These are phyloP conservation scores for Lates calcarifer DNA, from an alignment of 2,113 vertebrate genomes.

Conservation along the genomic window DNA sequence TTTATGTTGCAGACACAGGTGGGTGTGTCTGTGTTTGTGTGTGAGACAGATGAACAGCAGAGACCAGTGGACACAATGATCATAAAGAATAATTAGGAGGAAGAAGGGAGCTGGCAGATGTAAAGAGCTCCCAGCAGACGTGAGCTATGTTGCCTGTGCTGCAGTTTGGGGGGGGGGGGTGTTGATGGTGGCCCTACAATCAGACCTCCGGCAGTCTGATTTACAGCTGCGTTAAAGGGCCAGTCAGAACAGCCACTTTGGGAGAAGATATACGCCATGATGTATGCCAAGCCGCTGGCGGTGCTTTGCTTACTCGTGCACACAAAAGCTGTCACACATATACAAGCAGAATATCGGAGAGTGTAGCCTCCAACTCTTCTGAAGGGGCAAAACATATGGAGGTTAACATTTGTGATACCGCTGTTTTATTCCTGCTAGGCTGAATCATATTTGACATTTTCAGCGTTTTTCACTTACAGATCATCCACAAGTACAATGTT, in stretches of 20 bases:
- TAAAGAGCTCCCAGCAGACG: constrained; percentile 50
- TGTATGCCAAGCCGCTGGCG: constrained; percentile 56
- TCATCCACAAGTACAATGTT: not conserved
- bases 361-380: constrained; percentile 15
- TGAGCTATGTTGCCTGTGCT: constrained; percentile 56
- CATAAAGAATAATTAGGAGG: constrained; percentile 70
- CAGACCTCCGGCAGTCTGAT: constrained; percentile 69
- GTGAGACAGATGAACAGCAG: constrained; percentile 38
- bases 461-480: constrained; percentile 3
- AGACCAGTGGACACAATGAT: constrained; percentile 32
- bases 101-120: constrained; percentile 37
- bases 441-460: constrained; percentile 11
- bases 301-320: constrained; percentile 49
- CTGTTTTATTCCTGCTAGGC: not conserved
- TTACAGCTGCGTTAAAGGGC: constrained; percentile 74
- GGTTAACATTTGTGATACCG: constrained; percentile 21
- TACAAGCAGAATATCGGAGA: constrained; percentile 17
- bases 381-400: constrained; percentile 52
- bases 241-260: constrained; percentile 71
- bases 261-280: constrained; percentile 62
- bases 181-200: constrained; percentile 22
- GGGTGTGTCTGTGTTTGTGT: not conserved
- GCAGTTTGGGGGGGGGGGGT: not conserved
- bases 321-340: constrained; percentile 40
- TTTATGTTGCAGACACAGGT: constrained; percentile 1